These are phyloP conservation scores for Phoeniculus purpureus DNA, from an alignment of 2,797 vertebrate species.

Conservation along the genomic window DNA sequence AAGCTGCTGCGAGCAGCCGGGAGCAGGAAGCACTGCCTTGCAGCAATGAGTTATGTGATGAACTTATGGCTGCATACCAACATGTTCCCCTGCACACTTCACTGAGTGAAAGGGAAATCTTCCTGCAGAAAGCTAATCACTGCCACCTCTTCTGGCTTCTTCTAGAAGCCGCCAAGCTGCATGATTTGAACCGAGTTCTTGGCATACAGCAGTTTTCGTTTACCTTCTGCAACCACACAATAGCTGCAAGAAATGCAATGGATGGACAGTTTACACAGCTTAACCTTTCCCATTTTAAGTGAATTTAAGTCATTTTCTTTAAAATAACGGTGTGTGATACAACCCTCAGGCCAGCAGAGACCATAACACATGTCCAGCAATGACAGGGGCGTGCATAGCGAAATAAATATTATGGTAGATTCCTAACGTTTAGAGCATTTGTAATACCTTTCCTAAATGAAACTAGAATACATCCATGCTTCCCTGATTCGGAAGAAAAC, in stretches of 20 bases:
- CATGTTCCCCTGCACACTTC: neutral
- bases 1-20: neutral
- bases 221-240: neutral
- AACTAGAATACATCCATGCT: neutral
- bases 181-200: neutral
- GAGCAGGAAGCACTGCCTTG: neutral
- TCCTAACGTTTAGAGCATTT: neutral
- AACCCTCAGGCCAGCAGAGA: neutral
- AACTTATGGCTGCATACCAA: neutral
- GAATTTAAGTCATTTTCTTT: slow-evolving; percentile 18
- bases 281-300: slow-evolving; percentile 38
- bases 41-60: neutral
- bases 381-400: slow-evolving; percentile 6
- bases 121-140: slow-evolving; percentile 1
- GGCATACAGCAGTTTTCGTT: neutral
- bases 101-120: neutral
- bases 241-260: neutral
- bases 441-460: slow-evolving; percentile 29
- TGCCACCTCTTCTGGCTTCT: slow-evolving; percentile 5
- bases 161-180: neutral
- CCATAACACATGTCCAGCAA: neutral
- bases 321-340: neutral
- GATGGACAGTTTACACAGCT: slow-evolving; percentile 3
- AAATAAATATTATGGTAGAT: slow-evolving; percentile 39
- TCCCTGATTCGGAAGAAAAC: neutral